Evolutionary conservation across 2,888 invertebrate genomes (phyloP).

Genomic region (Electrophaes corylata): DNA sequence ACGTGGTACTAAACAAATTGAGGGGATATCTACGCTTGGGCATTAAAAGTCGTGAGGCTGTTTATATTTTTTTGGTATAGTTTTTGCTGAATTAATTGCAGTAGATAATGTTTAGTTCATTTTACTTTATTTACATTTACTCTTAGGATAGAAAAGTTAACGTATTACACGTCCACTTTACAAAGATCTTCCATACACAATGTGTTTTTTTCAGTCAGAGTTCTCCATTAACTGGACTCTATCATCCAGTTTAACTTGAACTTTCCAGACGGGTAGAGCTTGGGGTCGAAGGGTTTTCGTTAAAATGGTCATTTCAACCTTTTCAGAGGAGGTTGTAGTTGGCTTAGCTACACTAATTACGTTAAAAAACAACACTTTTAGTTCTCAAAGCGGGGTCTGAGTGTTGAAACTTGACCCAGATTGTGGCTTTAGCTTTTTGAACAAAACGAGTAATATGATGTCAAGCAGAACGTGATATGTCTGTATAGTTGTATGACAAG

Average conservation of each 20-base stretch:
- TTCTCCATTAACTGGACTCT: conserved; percentile 29
- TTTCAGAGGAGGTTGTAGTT: conserved; percentile 55
- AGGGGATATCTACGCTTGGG: no score
- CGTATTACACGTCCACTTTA: conserved; percentile 25
- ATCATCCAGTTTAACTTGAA: conserved; percentile 26
- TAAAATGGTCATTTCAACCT: conserved; percentile 45
- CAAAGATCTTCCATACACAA: conserved; percentile 19
- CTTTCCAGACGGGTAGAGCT: conserved; percentile 8
- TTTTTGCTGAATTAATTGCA: no score
- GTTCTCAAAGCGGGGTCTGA: conserved; percentile 52
- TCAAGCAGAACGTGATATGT: not conserved
- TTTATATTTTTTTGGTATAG: no score
- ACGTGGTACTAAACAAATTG: no score
- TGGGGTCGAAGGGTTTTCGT: conserved; percentile 27
- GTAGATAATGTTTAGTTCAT: not conserved
- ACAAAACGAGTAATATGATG: conserved; percentile 11
- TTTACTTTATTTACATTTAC: conserved; percentile 13
- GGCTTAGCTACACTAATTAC: conserved; percentile 72
- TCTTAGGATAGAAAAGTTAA: conserved; percentile 33
- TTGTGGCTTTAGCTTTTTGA: conserved; percentile 36
- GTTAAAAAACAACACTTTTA: conserved; percentile 72
- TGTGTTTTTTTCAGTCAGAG: conserved; percentile 22
- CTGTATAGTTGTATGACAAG: no score
- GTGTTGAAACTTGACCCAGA: conserved; percentile 56
- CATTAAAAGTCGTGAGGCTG: no score